phyloP scores from a whole-genome alignment of 2,888 invertebrate genomes.

The Zele albiditarsus region DNA sequence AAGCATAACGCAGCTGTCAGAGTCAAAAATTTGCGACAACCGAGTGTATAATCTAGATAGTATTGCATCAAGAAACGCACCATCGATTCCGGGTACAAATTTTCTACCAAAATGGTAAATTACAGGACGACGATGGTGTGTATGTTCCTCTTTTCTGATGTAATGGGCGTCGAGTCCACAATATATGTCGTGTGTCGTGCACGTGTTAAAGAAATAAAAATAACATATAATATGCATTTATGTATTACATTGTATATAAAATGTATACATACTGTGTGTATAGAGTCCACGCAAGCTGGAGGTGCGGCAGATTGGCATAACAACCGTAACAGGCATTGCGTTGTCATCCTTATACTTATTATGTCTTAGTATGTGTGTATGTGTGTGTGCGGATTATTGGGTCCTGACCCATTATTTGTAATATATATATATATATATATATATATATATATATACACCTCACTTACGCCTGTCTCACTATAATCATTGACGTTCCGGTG shows the following conservation, averaged over 20 bases:
- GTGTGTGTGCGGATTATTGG: slow-evolving; percentile 8
- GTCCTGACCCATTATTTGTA: slow-evolving; percentile 11
- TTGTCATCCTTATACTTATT: slow-evolving; percentile 57
- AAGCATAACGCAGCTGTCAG: slow-evolving; percentile 31
- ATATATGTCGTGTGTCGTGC: background rate
- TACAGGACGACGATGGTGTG: background rate
- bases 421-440: background rate
- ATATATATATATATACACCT: background rate
- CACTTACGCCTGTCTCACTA: slow-evolving; percentile 28
- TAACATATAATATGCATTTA: background rate
- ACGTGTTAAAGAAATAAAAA: background rate
- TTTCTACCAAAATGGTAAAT: background rate
- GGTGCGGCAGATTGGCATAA: slow-evolving; percentile 61
- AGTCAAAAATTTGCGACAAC: slow-evolving; percentile 24
- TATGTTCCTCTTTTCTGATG: background rate
- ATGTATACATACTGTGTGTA: background rate
- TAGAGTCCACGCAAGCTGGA: background rate
- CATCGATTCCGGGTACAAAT: background rate
- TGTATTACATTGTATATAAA: slow-evolving; percentile 5
- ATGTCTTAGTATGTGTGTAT: slow-evolving; percentile 10
- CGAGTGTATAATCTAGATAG: background rate
- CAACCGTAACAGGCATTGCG: slow-evolving; percentile 58
- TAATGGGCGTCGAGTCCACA: background rate
- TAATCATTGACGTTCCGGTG: slow-evolving; percentile 55
- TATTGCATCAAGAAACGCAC: background rate